Evolutionary conservation across 2,113 vertebrate species (phyloP).

Genomic region (Pomatostomus ruficeps): DNA sequence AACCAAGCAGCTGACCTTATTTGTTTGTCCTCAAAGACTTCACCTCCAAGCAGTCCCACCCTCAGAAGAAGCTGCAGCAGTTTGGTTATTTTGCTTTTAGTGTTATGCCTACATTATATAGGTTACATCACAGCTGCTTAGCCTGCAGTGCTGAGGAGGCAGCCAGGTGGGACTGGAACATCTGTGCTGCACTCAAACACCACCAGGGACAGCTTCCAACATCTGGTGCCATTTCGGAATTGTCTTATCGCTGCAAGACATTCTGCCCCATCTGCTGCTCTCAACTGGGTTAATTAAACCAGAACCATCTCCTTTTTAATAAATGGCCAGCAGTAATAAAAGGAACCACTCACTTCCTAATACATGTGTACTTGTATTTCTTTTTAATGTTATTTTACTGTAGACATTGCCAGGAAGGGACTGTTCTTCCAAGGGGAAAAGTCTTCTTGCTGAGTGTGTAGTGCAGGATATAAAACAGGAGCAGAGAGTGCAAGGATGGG

Average conservation of each 20-base stretch:
- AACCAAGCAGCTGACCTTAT: conserved; percentile 27
- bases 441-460: not conserved
- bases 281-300: conserved; percentile 85
- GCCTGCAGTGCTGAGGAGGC: conserved; percentile 78
- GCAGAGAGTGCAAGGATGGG: not conserved
- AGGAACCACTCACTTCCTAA: conserved; percentile 68
- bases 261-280: conserved; percentile 88
- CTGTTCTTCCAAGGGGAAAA: conserved; percentile 25
- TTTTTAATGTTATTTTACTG: conserved; percentile 66
- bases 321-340: conserved; percentile 77
- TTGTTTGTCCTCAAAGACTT: conserved; percentile 71
- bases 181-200: conserved; percentile 87
- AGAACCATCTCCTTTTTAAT: conserved; percentile 75
- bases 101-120: conserved; percentile 71
- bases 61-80: conserved; percentile 58
- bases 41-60: conserved; percentile 63
- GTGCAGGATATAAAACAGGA: not conserved
- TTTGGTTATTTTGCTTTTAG: conserved; percentile 75
- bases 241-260: conserved; percentile 80
- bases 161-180: conserved; percentile 86
- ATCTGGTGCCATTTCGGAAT: conserved; percentile 84
- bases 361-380: conserved; percentile 65
- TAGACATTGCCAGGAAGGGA: conserved; percentile 42
- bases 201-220: conserved; percentile 86
- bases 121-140: conserved; percentile 81